Percentiles rank a stretch among this genome's conserved stretches.
Conservation (phyloP, 2,797 vertebrate species). For the Orestias chungarensis region DNA sequence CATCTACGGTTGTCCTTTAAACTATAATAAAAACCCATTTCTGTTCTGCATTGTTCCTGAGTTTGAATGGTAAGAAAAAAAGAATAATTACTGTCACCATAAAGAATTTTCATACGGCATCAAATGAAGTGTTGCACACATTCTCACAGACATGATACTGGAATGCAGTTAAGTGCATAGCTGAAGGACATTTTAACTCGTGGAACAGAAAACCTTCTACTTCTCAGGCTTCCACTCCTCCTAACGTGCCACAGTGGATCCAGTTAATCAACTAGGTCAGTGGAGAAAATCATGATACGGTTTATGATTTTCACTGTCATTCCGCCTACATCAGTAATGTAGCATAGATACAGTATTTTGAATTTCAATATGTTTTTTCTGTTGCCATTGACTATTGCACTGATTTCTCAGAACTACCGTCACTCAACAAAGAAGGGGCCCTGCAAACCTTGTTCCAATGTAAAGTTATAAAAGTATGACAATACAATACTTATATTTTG, state of each 20-base stretch:
- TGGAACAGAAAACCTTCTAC: not conserved
- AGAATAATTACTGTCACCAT: not conserved
- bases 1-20: too few species aligned
- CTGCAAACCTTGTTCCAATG: constrained; percentile 63
- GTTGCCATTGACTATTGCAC: constrained; percentile 64
- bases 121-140: too few species aligned
- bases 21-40: not conserved
- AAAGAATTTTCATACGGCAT: not conserved
- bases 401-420: constrained; percentile 62
- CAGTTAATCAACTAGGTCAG: constrained; percentile 32
- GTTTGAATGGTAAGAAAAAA: not conserved
- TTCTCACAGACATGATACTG: not conserved
- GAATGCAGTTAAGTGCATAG: not conserved
- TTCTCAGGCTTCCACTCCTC: not conserved
- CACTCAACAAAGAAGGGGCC: constrained; percentile 57
- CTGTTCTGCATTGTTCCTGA: not conserved
- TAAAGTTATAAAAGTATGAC: constrained; percentile 7
- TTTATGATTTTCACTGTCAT: constrained; percentile 24
- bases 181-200: not conserved
- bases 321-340: constrained; percentile 23
- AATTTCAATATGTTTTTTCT: constrained; percentile 45
- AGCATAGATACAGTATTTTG: constrained; percentile 54
- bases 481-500: not conserved
- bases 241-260: too few species aligned
- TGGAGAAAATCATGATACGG: constrained; percentile 39